These are phyloP conservation scores for Lepisosteus osseus DNA, from an alignment of 2,113 vertebrate genomes.

Conservation along the genomic window DNA sequence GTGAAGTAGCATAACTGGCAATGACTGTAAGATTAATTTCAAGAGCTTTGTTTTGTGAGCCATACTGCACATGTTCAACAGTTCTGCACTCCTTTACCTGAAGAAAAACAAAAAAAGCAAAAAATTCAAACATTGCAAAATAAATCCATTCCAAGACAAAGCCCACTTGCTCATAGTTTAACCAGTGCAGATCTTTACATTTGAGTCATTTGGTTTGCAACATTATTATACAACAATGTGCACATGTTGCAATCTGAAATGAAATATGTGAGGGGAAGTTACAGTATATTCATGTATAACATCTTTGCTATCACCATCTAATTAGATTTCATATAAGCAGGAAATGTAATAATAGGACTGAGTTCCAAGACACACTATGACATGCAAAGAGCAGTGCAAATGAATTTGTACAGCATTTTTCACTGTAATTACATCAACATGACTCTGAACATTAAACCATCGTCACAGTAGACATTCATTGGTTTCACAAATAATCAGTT, in stretches of 20 bases:
- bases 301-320: not conserved
- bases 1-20: conserved; percentile 69
- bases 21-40: conserved; percentile 62
- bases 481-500: no score
- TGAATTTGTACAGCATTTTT: not conserved
- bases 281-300: not conserved
- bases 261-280: not conserved
- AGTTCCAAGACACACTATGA: no score
- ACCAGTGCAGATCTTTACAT: no score
- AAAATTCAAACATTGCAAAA: not conserved
- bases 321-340: not conserved
- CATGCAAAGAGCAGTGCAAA: not conserved
- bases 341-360: not conserved
- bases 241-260: not conserved
- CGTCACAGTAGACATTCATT: no score
- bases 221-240: not conserved
- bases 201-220: not conserved
- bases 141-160: not conserved
- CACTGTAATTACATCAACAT: no score
- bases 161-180: no score
- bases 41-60: conserved; percentile 59
- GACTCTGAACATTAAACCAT: no score
- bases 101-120: conserved; percentile 44
- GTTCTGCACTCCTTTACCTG: conserved; percentile 60
- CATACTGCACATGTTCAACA: conserved; percentile 50